These are phyloP conservation scores for Rhadina sibilatrix DNA, from an alignment of 2,113 vertebrate species.

Conservation along the genomic window DNA sequence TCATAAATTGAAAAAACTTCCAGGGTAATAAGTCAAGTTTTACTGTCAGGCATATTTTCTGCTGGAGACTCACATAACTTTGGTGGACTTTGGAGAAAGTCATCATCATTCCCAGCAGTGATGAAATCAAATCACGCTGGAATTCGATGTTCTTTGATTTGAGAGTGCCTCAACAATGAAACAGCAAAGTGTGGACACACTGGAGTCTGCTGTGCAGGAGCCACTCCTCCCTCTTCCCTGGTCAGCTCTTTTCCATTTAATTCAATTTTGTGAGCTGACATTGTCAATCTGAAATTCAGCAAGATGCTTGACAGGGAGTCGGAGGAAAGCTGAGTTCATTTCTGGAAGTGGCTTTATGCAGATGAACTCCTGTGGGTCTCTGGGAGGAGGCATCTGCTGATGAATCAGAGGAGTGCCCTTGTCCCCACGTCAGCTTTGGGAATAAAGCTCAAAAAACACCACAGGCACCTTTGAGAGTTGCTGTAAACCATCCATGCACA, in stretches of 20 bases:
- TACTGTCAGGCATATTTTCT: not conserved
- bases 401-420: conserved; percentile 48
- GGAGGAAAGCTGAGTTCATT: conserved; percentile 37
- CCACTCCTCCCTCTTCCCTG: not conserved
- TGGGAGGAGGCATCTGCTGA: conserved; percentile 52
- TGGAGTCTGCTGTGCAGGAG: not conserved
- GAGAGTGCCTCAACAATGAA: not conserved
- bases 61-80: not conserved
- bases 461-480: not conserved
- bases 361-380: not conserved
- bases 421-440: not conserved
- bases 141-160: not conserved
- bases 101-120: not conserved
- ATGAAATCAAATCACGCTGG: not conserved
- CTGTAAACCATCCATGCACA: not conserved
- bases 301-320: conserved; percentile 44
- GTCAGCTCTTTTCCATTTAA: conserved; percentile 25
- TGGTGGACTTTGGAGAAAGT: not conserved
- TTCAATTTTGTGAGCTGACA: conserved; percentile 59
- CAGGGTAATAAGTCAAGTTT: not conserved
- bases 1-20: not conserved
- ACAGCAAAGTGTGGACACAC: not conserved
- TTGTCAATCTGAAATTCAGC: conserved; percentile 59
- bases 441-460: not conserved
- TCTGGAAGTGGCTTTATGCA: conserved; percentile 66